phyloP scores from a whole-genome alignment of 2,888 invertebrate species.

The Scaptomyza flava region DNA sequence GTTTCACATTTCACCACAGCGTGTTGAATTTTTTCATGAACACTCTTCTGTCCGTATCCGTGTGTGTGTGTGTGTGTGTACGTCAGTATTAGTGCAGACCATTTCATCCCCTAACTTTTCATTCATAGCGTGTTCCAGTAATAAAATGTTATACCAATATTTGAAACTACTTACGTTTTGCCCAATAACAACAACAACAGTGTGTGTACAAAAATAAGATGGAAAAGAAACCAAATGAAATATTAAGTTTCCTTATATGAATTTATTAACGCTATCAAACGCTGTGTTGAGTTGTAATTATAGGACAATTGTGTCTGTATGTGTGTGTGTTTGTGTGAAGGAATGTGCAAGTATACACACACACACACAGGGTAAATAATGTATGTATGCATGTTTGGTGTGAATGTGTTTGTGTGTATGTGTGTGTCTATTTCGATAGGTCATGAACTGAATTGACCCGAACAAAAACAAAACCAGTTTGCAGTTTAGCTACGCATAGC shows the following conservation, averaged over 20 bases:
- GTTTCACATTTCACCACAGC: slow-evolving; percentile 56
- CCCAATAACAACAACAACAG: slow-evolving; percentile 12
- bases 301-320: slow-evolving; percentile 16
- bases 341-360: background rate
- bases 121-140: slow-evolving; percentile 72
- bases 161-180: slow-evolving; percentile 30
- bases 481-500: slow-evolving; percentile 9
- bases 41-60: slow-evolving; percentile 24
- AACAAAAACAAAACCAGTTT: slow-evolving; percentile 35
- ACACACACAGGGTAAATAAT: background rate
- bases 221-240: background rate
- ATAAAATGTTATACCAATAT: slow-evolving; percentile 66
- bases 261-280: slow-evolving; percentile 1
- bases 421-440: slow-evolving; percentile 59
- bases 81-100: slow-evolving; percentile 10
- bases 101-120: slow-evolving; percentile 72
- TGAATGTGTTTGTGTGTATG: slow-evolving; percentile 4
- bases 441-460: slow-evolving; percentile 75
- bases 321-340: background rate
- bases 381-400: slow-evolving; percentile 12
- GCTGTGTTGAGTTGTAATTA: slow-evolving; percentile 8
- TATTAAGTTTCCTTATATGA: slow-evolving; percentile 18
- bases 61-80: slow-evolving; percentile 4
- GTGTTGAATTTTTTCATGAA: slow-evolving; percentile 56
- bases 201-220: slow-evolving; percentile 11